These are phyloP conservation scores for Pelodytes ibericus DNA, from an alignment of 2,797 vertebrate species.

Conservation along the genomic window DNA sequence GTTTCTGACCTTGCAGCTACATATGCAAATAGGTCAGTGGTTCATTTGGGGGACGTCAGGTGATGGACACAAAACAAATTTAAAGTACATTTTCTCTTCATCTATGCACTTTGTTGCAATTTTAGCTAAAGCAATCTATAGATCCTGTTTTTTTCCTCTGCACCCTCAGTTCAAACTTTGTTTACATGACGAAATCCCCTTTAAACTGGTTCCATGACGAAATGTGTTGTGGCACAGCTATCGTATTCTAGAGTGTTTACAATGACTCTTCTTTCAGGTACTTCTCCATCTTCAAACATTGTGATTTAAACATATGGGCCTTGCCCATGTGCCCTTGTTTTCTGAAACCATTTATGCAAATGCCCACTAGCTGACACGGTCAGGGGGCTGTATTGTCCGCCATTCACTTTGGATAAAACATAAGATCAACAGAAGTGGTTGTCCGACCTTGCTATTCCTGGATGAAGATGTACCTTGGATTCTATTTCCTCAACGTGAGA, in stretches of 20 bases:
- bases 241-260: background rate
- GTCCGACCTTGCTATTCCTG: background rate
- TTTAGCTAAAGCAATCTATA: too few species aligned
- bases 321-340: slow-evolving; percentile 1
- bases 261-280: background rate
- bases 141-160: too few species aligned
- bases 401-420: slow-evolving; percentile 16
- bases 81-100: too few species aligned
- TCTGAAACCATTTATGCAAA: slow-evolving; percentile 22
- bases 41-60: too few species aligned
- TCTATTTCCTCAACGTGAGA: background rate
- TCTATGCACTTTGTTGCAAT: too few species aligned
- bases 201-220: too few species aligned
- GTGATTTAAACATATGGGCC: background rate
- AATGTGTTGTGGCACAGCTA: too few species aligned
- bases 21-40: too few species aligned
- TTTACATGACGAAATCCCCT: too few species aligned
- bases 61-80: too few species aligned
- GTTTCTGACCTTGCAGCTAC: too few species aligned
- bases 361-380: background rate
- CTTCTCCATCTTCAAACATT: background rate
- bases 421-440: background rate
- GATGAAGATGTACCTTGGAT: background rate
- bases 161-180: too few species aligned
- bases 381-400: background rate